Conservation (phyloP, 1,140 invertebrate species). For the Yoshiicerus persimilis region DNA sequence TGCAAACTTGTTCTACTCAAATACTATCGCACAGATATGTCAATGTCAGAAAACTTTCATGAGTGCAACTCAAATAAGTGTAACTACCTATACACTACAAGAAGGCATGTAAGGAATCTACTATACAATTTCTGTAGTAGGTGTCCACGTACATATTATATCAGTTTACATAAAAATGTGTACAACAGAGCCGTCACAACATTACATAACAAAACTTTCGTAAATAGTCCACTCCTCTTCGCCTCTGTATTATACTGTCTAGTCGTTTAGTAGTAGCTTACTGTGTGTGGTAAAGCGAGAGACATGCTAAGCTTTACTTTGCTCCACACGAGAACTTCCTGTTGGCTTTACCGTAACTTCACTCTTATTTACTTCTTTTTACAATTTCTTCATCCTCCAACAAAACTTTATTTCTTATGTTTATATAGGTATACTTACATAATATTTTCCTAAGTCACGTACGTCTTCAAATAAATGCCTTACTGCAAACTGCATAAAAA, state of each 20-base stretch:
- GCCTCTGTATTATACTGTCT: neutral
- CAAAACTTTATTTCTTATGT: neutral
- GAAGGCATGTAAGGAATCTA: neutral
- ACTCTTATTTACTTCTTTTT: neutral
- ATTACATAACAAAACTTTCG: neutral
- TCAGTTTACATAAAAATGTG: neutral
- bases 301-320: neutral
- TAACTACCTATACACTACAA: neutral
- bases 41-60: slow-evolving; percentile 18
- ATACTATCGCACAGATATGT: slow-evolving; percentile 13
- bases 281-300: neutral
- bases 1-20: neutral
- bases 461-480: neutral
- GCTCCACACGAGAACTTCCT: neutral
- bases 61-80: slow-evolving; percentile 6
- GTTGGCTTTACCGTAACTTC: neutral
- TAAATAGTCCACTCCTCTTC: neutral
- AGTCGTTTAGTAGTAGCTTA: neutral
- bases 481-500: neutral
- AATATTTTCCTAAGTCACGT: neutral
- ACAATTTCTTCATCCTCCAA: neutral
- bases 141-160: neutral
- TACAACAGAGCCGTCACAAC: neutral
- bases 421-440: neutral
- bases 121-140: neutral